Evolutionary conservation across 2,888 invertebrate genomes (phyloP).

Genomic region (Synergus gifuensis): DNA sequence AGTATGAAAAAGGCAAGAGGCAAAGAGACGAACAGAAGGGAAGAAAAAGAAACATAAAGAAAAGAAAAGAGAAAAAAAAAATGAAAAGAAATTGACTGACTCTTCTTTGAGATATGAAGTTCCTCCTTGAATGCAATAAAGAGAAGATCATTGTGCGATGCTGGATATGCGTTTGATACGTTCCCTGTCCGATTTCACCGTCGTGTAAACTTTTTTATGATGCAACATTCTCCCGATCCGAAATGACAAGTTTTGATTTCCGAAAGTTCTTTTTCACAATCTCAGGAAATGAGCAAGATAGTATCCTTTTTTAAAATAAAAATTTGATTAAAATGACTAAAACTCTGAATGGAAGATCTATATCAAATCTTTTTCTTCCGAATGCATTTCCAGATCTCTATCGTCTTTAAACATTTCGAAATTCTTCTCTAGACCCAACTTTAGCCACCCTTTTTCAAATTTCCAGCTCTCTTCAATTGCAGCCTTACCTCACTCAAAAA

Average conservation of each 20-base stretch:
- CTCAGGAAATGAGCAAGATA: neutral
- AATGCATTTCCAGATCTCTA: neutral
- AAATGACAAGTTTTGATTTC: neutral
- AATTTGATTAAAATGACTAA: neutral
- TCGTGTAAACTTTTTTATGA: conserved; percentile 4
- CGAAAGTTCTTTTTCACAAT: neutral
- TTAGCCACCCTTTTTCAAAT: neutral
- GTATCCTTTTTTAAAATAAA: neutral
- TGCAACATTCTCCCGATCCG: neutral
- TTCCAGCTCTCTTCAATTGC: too few relatives aligned
- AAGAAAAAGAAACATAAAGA: neutral
- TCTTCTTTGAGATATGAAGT: neutral
- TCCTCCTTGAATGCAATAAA: conserved; percentile 17
- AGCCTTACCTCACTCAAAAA: neutral
- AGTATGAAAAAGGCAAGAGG: neutral
- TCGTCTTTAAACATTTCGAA: neutral
- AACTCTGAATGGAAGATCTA: too few relatives aligned
- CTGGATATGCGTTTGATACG: conserved; percentile 20
- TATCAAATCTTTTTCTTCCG: too few relatives aligned
- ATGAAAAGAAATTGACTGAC: neutral
- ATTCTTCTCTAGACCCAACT: neutral
- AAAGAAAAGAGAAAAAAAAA: neutral
- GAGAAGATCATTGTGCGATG: conserved; percentile 15
- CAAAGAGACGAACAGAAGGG: neutral
- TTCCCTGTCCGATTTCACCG: neutral